Evolutionary conservation across 2,888 invertebrate species (phyloP).

Genomic region (Tachystola acroxantha): DNA sequence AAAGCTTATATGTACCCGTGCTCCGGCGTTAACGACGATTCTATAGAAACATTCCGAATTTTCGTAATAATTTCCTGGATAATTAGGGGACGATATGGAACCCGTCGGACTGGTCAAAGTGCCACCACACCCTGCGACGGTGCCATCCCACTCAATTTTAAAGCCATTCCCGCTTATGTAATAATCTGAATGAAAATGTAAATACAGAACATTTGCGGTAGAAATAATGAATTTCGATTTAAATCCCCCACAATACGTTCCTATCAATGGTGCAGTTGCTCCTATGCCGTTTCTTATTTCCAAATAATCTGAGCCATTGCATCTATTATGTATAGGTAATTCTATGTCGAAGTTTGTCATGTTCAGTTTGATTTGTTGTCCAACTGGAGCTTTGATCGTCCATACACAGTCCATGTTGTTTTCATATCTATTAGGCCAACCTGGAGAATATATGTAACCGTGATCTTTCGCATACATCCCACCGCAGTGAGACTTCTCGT

Average conservation of each 20-base stretch:
- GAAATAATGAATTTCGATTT: conserved; percentile 84
- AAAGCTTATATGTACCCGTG: conserved; percentile 80
- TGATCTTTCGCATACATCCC: conserved; percentile 80
- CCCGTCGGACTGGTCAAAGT: conserved; percentile 82
- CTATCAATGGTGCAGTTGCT: conserved; percentile 85
- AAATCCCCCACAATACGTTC: conserved; percentile 85
- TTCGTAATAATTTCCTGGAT: conserved; percentile 85
- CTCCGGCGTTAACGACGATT: conserved; percentile 85
- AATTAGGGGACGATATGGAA: conserved; percentile 89
- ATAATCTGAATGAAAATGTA: conserved; percentile 87
- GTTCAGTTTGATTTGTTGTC: conserved; percentile 86
- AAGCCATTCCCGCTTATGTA: conserved; percentile 84
- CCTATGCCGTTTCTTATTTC: conserved; percentile 87
- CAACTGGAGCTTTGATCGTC: conserved; percentile 83
- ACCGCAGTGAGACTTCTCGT: conserved; percentile 80
- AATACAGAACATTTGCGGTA: conserved; percentile 84
- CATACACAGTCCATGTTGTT: conserved; percentile 86
- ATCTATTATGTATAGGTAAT: conserved; percentile 42
- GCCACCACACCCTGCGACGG: conserved; percentile 87
- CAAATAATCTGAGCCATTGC: conserved; percentile 56
- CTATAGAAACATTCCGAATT: conserved; percentile 89
- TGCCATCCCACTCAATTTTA: conserved; percentile 64
- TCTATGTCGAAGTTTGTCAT: conserved; percentile 79
- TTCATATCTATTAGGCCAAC: conserved; percentile 87
- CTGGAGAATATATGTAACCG: conserved; percentile 87